Base-by-base conservation (phyloP, 2,888 invertebrate genomes). In the Agriopis leucophaearia region DNA sequence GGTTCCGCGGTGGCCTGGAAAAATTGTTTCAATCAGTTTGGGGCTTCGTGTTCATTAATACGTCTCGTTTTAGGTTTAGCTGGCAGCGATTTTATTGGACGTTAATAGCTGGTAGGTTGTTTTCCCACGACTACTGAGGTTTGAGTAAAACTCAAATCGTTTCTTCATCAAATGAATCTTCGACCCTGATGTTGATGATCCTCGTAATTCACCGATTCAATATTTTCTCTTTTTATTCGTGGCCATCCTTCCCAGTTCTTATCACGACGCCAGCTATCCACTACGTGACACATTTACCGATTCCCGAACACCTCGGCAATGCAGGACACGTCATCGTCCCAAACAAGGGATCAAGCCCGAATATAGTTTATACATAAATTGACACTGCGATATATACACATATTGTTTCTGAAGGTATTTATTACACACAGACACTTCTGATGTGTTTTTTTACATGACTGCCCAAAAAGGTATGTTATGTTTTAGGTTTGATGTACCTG, bases 231-330 rank as follows among this genome's bases (percentile, higher is more conserved):
- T 52, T 62, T 67, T 58, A 47, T 42, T 67, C 62, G 16, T 47
- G 54, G 47, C 54, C 52, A 56, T 55, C 45, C 50, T 64, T 56
- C 44, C 13, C 51, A 74, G 75, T 81, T 81, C 81, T 82, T 84
- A 81, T 81, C 82, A 77, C 69, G 72, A 69, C 74, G 69, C 61
- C 74, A 73, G 77, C 57, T 79, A 78, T 81, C 78, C 74, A 73
- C 64, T 82, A 89, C 89, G 90, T 89, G 90, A 90, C 85, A 76
- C 72, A 81, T 84, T 86, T 89, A 79, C 81, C 68, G 81, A 88
- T 81, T 74, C 71, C 63, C 68, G 61, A 67, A 70, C 75, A 74
- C 72, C 75, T 73, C 65, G 67, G 70, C 48, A 75, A 87, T 88
- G 79, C 88, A 70, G 74, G 78, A 77, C 87, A 85, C 84, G 85